Percentiles rank a stretch among this genome's conserved stretches.
These are phyloP conservation scores for Epizoanthus rinbou DNA, from an alignment of 92 coral and sea anemone genomes.

Conservation along the genomic window DNA sequence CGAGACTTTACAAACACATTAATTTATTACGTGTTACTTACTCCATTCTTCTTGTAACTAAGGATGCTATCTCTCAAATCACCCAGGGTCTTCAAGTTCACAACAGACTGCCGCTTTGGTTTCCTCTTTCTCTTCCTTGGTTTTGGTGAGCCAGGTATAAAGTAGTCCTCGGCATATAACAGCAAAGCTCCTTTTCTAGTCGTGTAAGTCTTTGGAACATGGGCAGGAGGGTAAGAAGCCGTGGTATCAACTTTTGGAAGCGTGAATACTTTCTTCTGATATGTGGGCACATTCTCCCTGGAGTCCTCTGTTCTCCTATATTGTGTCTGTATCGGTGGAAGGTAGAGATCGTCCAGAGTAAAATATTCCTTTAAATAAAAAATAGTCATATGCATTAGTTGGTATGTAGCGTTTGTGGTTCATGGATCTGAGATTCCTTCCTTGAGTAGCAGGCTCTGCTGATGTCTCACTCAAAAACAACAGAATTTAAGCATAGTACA, in stretches of 20 bases:
- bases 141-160: conserved; percentile 90
- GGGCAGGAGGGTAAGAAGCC: conserved; percentile 1
- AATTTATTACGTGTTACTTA: conserved; percentile 44
- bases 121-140: conserved; percentile 75
- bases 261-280: conserved; percentile 66
- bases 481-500: no score
- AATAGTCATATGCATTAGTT: no score
- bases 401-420: background rate
- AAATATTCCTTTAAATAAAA: conserved; percentile 63
- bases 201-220: conserved; percentile 82
- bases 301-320: conserved; percentile 23
- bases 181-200: conserved; percentile 93
- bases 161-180: conserved; percentile 88
- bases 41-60: conserved; percentile 95
- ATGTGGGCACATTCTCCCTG: conserved; percentile 45
- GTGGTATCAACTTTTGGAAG: conserved; percentile 67
- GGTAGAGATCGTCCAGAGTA: conserved; percentile 63
- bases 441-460: no score
- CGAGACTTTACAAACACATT: no score
- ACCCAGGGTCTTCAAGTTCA: conserved; percentile 73
- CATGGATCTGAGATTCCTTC: background rate
- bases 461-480: no score
- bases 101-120: conserved; percentile 59
- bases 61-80: conserved; percentile 81
- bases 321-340: conserved; percentile 69